Conservation (phyloP, 2,888 invertebrate genomes). For the Theretra japonica region DNA sequence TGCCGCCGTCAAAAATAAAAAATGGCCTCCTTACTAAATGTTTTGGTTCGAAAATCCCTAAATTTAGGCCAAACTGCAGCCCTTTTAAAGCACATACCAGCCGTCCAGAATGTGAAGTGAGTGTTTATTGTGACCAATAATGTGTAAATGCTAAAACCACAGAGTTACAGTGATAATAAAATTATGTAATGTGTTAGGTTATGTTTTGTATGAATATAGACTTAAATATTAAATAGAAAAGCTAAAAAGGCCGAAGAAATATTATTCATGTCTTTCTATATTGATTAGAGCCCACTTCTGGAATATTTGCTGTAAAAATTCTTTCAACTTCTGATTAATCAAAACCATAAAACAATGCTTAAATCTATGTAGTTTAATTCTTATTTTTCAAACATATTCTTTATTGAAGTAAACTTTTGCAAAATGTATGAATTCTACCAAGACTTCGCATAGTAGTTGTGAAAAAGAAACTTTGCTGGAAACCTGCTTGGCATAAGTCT, state of each 20-base stretch:
- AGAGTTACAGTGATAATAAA: conserved; percentile 46
- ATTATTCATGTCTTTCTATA: too few species aligned
- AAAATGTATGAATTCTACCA: too few species aligned
- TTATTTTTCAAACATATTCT: too few species aligned
- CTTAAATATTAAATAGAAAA: too few species aligned
- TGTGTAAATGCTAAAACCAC: conserved; percentile 31
- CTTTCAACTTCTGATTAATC: not conserved
- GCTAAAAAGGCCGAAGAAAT: too few species aligned
- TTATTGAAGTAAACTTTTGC: too few species aligned
- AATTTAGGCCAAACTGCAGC: conserved; percentile 71
- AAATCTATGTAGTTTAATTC: too few species aligned
- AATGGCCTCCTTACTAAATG: conserved; percentile 79
- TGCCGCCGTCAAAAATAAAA: conserved; percentile 60
- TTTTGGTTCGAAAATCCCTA: conserved; percentile 84
- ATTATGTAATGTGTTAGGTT: conserved; percentile 80
- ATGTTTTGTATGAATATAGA: conserved; percentile 38
- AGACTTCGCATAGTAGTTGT: too few species aligned
- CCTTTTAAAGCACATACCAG: conserved; percentile 77
- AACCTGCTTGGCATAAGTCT: too few species aligned
- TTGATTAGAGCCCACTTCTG: not conserved
- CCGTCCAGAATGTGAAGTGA: conserved; percentile 82
- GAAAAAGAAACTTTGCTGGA: too few species aligned
- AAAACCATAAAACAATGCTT: conserved; percentile 1
- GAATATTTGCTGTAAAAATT: not conserved
- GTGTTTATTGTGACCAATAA: conserved; percentile 48